Base-by-base conservation (phyloP, 2,888 invertebrate species). In the Penaeus monodon region DNA sequence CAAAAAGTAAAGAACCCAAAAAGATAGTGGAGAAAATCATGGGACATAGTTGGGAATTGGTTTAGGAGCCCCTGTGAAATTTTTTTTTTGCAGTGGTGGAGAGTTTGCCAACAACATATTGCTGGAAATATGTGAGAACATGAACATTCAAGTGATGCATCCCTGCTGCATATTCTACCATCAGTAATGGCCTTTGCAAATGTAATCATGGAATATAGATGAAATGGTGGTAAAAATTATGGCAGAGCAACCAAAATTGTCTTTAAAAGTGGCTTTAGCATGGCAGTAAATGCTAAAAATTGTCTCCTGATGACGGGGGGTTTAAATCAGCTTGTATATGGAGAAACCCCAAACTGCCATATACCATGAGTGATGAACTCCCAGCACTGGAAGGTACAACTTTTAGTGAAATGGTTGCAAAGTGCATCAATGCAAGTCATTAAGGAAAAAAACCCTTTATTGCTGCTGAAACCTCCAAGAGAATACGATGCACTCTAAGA, bases 1-100 rank as follows among this genome's bases (percentile, higher is more conserved):
- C 29, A 49, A 79, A 79, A 79, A 49, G 79, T 44, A 79, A 79
- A 57, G 79, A 79, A 49, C 79, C 79, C n/a, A 79, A 24, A 57
- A 12, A 79, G 63, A 49, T 63, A 79, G 57, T 74, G 1, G 27
- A 74, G 1, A 74, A 74, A 74, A 74, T 74, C 3, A 74, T 74
- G 27, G 38, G 24, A 33, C 38, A 44, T 24, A 17, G 79, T 44
- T 49, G 17, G 79, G 79, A 57, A 79, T 27, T 57, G 38, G 6
- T 44, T 79, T 79, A 49, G 57, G 57, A n/a, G 24, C 24, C 1
- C 57, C 79, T 63, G 49, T n/a, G n/a, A 79, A 79, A n/a, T 79
- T 79, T 49, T 29, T 79, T 3, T 79, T 49, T 44, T 49, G 49
- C 49, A 79, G 49, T 79, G 57, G 79, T 79, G 57, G 79, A 22